Evolutionary conservation across 2,888 invertebrate genomes (phyloP).

Genomic region (Hedya salicella): DNA sequence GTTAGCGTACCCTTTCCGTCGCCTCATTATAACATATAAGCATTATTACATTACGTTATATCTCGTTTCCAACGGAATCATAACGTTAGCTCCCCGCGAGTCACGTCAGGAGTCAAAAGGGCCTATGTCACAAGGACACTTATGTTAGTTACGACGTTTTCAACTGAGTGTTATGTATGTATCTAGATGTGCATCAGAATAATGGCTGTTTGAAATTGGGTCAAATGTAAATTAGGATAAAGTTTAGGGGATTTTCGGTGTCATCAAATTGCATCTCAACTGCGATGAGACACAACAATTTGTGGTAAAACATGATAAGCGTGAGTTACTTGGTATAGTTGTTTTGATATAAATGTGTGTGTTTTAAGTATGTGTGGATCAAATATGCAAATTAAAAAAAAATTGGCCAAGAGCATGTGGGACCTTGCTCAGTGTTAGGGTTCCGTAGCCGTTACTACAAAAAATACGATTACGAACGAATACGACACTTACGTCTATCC

Average conservation of each 20-base stretch:
- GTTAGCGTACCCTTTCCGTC: constrained; percentile 15
- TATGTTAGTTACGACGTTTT: background rate
- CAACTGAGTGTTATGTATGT: background rate
- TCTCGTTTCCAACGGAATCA: constrained; percentile 21
- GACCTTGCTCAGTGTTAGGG: no score
- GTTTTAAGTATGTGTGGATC: no score
- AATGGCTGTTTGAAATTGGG: constrained; percentile 26
- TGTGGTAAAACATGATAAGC: no score
- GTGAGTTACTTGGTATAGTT: background rate
- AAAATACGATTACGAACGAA: no score
- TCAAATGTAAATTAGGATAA: constrained; percentile 12
- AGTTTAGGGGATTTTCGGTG: constrained; percentile 5
- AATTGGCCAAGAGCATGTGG: no score
- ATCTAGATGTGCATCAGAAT: constrained; percentile 3
- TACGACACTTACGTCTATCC: no score
- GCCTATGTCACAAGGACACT: background rate
- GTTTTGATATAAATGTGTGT: no score
- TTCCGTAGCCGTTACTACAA: no score
- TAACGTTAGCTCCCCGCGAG: constrained; percentile 13
- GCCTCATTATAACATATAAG: constrained; percentile 22
- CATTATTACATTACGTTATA: constrained; percentile 15
- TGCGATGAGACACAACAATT: no score
- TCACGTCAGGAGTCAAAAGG: background rate
- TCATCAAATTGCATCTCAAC: background rate
- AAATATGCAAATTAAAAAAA: no score